Base-by-base conservation (phyloP, 2,797 vertebrate species). In the Sebastolobus alascanus region DNA sequence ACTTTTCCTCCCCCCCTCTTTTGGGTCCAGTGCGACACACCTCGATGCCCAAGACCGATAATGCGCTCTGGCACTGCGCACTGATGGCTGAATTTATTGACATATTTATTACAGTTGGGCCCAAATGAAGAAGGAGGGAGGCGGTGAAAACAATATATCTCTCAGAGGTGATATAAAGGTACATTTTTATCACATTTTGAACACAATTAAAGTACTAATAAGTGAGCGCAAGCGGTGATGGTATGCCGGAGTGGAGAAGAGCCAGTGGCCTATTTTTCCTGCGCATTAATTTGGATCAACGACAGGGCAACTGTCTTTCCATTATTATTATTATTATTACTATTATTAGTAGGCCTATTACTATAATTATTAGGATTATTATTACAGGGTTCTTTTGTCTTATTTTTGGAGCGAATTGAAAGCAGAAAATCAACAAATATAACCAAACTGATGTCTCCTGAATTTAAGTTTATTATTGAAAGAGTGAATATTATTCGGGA, bases 21-120 rank as follows among this genome's bases (percentile, higher is more conserved):
- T 71, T 84, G 74, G 86, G 95, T 94, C 93, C 94, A 96, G 95
- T 90, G 93, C 92, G 92, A 93, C 95, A 88, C 89, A 96, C 94
- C 96, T 96, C 94, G 92, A 92, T 77, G 84, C 88, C 94, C 91
- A 90, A 87, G 91, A 85, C 85, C 91, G 93, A 93, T 95, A 92
- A 89, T 73, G 83, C 76, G 89, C 88, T 37, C 69, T 86, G 87
- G 79, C 83, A 84, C 37, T 73, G 83, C 77, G 87, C 89, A 63
- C 82, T 84, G 89, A 93, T 90, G 89, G 90, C 84, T 82, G 83
- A 73, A 90, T 88, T 84, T 87, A 91, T 76, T 92, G 93, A 93
- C 90, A 90, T 83, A 90, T 94, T 94, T 94, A 93, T 92, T 85
- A 86, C 77, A 86, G 79, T 18, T 59, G 64, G 73, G 85, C 70